Evolutionary conservation across 2,797 vertebrate genomes (phyloP).

Genomic region (Eidolon dupreanum): DNA sequence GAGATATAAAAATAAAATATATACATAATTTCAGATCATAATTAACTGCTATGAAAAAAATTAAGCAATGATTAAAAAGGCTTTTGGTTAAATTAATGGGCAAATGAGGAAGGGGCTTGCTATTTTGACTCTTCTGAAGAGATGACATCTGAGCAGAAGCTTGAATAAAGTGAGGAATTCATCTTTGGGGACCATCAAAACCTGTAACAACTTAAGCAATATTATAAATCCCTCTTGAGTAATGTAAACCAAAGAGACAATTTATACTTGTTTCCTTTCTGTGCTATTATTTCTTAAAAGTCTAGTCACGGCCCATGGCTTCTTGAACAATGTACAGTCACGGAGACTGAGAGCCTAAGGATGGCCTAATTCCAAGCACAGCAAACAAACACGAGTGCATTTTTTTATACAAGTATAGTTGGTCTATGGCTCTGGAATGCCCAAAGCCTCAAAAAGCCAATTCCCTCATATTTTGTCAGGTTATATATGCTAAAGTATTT

Average conservation of each 20-base stretch:
- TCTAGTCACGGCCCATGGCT: neutral
- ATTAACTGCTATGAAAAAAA: neutral
- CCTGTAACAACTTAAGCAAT: neutral
- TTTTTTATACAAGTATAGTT: neutral
- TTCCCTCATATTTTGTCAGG: neutral
- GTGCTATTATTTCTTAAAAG: neutral
- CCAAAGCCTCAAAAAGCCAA: neutral
- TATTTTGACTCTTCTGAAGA: neutral
- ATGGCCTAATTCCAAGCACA: neutral
- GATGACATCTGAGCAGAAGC: neutral
- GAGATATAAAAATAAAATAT: neutral
- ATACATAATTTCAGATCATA: neutral
- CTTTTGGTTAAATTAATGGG: neutral
- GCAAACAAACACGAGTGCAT: neutral
- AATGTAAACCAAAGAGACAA: neutral
- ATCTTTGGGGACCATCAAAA: neutral
- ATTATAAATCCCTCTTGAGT: slow-evolving; percentile 8
- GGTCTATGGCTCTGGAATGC: neutral
- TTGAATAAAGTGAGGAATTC: neutral
- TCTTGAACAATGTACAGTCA: neutral
- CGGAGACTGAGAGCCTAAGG: neutral
- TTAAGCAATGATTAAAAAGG: neutral
- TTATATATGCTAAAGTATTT: neutral
- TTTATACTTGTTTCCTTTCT: slow-evolving; percentile 20
- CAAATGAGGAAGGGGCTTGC: accelerated